These are phyloP conservation scores for Ophion slaviceki DNA, from an alignment of 2,888 invertebrate genomes.

Conservation along the genomic window DNA sequence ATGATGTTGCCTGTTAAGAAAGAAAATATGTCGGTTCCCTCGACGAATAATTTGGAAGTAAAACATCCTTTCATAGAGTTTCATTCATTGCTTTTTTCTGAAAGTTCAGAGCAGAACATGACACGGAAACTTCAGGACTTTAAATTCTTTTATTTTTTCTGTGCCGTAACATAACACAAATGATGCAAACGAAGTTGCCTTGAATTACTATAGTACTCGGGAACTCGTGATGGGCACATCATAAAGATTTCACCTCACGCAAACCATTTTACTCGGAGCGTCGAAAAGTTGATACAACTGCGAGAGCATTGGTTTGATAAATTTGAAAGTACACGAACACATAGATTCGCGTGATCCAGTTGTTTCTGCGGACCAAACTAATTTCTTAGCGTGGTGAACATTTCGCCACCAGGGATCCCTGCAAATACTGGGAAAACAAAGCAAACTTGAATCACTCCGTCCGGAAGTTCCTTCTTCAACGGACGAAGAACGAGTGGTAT, in stretches of 20 bases:
- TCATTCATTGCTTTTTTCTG: no score
- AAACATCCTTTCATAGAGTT: no score
- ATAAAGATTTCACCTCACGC: neutral
- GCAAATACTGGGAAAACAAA: neutral
- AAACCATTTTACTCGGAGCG: neutral
- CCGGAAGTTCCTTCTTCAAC: neutral
- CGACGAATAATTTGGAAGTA: no score
- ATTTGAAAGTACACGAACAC: neutral
- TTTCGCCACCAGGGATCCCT: neutral
- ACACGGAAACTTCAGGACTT: no score
- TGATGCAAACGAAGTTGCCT: no score
- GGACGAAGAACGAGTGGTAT: neutral
- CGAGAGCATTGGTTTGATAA: neutral
- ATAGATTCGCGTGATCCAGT: constrained; percentile 4
- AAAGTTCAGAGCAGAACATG: no score
- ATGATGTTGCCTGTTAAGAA: no score
- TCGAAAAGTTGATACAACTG: neutral
- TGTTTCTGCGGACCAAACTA: neutral
- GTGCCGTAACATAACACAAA: no score
- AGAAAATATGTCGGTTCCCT: no score
- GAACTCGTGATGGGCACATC: neutral
- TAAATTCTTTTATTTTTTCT: no score
- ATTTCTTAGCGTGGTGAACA: neutral
- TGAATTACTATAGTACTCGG: no score
- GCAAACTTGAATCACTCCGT: constrained; percentile 3